phyloP scores from a whole-genome alignment of 2,888 invertebrate genomes.

The Ectropis crepuscularia region DNA sequence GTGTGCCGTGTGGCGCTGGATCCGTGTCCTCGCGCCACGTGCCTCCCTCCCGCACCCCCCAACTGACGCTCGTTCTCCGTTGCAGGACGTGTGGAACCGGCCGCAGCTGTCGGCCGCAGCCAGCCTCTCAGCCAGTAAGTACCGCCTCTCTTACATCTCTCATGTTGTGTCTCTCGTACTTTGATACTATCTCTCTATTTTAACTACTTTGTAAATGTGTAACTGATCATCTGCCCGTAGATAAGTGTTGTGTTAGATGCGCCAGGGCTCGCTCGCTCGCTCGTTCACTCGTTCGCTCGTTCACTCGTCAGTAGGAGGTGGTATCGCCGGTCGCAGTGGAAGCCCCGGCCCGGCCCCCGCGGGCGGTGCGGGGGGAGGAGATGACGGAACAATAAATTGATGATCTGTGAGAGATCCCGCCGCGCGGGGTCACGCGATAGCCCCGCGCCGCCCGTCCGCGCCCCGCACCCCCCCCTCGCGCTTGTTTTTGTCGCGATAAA shows the following conservation, averaged over 20 bases:
- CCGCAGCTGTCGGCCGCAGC: conserved; percentile 87
- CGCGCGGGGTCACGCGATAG: conserved; percentile 60
- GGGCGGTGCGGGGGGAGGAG: no score
- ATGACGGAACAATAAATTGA: conserved; percentile 21
- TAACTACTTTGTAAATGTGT: background rate
- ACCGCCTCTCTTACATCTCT: conserved; percentile 5
- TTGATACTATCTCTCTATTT: background rate
- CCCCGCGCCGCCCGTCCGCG: conserved; percentile 40
- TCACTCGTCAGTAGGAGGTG: no score
- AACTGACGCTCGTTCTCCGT: conserved; percentile 35
- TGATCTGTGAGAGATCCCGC: conserved; percentile 50
- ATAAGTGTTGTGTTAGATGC: no score
- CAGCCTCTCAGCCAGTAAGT: conserved; percentile 90
- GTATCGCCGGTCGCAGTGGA: no score
- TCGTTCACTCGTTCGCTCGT: no score
- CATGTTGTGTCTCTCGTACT: background rate
- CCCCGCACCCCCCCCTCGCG: conserved; percentile 29
- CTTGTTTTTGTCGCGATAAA: conserved; percentile 60
- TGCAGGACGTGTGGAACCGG: conserved; percentile 75
- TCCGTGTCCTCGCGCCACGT: no score
- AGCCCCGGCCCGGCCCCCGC: no score
- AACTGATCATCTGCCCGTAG: no score
- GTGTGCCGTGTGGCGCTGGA: no score
- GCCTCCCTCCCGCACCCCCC: background rate
- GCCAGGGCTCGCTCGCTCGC: no score